Evolutionary conservation across 2,888 invertebrate genomes (phyloP).

Genomic region (Pollenia amentaria): DNA sequence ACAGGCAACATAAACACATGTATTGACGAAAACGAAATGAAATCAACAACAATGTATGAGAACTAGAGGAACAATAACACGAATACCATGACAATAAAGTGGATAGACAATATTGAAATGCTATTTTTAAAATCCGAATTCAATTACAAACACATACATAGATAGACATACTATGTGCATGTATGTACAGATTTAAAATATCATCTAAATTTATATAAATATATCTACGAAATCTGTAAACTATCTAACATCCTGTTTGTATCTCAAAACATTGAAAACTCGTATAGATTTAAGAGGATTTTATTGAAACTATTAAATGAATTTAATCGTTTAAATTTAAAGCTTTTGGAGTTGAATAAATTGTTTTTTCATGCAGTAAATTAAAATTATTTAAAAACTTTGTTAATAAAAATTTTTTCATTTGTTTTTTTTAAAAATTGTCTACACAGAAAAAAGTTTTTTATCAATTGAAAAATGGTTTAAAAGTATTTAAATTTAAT

Average conservation of each 20-base stretch:
- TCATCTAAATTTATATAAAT: conserved; percentile 7
- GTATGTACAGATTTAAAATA: conserved; percentile 13
- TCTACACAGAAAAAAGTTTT: no score
- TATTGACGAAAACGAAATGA: conserved; percentile 54
- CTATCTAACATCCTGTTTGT: conserved; percentile 37
- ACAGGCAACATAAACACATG: conserved; percentile 50
- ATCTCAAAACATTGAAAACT: conserved; percentile 16
- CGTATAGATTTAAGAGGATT: conserved; percentile 32
- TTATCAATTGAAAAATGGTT: no score
- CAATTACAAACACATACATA: conserved; percentile 29
- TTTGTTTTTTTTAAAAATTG: no score
- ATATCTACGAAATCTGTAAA: not conserved
- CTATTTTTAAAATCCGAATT: conserved; percentile 63
- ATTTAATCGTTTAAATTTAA: not conserved
- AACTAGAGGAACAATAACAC: not conserved
- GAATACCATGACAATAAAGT: conserved; percentile 36
- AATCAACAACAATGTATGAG: conserved; percentile 26
- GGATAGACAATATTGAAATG: conserved; percentile 64
- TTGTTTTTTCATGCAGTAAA: not conserved
- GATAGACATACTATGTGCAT: not conserved
- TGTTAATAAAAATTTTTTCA: no score
- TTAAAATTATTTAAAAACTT: no score
- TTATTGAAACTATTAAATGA: conserved; percentile 23
- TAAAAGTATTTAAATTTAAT: no score
- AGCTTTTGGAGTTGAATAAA: not conserved